These are phyloP conservation scores for Drosophila punjabiensis DNA, from an alignment of 1,140 invertebrate genomes.

Conservation along the genomic window DNA sequence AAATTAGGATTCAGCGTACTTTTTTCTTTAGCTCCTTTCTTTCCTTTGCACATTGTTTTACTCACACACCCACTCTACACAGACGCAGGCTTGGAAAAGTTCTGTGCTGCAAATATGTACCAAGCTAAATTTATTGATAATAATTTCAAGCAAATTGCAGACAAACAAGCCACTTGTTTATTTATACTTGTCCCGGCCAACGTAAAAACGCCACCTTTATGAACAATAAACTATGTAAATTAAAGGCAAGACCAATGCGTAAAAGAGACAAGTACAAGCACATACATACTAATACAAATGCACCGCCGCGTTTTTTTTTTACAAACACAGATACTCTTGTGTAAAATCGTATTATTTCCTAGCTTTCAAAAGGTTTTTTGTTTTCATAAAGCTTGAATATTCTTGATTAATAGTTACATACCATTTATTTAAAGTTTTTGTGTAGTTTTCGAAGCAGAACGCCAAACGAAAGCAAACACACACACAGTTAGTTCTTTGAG, in stretches of 20 bases:
- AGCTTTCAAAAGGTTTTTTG: neutral
- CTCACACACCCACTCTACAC: too few relatives aligned
- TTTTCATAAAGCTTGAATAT: neutral
- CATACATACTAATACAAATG: neutral
- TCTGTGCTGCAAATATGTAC: too few relatives aligned
- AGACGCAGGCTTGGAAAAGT: neutral
- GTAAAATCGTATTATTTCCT: neutral
- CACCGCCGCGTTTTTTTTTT: neutral
- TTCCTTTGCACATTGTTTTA: neutral
- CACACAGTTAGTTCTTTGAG: neutral
- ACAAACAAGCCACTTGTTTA: neutral
- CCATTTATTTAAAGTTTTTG: neutral
- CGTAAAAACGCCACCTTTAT: neutral
- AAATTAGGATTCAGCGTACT: neutral
- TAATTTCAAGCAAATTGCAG: conserved; percentile 8
- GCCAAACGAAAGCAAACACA: too few relatives aligned
- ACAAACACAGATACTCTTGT: neutral
- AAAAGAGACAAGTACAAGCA: neutral
- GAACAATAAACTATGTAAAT: neutral
- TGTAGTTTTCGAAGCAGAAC: neutral
- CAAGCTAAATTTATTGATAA: neutral
- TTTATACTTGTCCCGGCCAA: neutral
- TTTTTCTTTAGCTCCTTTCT: neutral
- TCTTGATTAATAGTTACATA: neutral
- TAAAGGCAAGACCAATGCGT: neutral